Evolutionary conservation across 2,113 vertebrate genomes (phyloP), one percentile per base, ranked within the genome.

Genomic region (Vidua chalybeata): DNA sequence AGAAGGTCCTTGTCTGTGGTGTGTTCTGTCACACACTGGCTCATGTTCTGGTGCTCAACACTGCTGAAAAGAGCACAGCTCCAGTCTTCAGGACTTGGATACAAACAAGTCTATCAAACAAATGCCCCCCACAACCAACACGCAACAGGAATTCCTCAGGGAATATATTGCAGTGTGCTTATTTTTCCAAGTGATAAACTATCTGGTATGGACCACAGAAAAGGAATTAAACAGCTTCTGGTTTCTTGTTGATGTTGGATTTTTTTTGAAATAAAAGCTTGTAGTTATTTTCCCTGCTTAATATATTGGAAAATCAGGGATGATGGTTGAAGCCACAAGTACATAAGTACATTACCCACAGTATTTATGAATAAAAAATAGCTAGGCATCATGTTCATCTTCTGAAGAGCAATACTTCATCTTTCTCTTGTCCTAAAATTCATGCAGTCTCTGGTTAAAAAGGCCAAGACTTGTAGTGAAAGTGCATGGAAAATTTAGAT

Each of bases 11-110:
- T 30, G 12, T 31, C 30, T 39, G 0, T 30, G 52, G 8, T 51
- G 17, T 56, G 1, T 80, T 52, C 30, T 51, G 2, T 61, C 41
- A 35, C 35, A 9, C 9, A 2, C 24, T 26, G 4, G 15, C 28
- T 62, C 21, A 23, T 1, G 0, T 1, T 28, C 51, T 56, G 56
- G 27, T 45, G 79, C 52, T 84, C 18, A 30, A 1, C 39, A 1
- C 14, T 37, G 2, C 59, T 61, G n/a, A 59, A 24, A 64, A 51
- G 31, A 48, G 87, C 46, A 22, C 27, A 77, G 28, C 74, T 87
- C 19, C 30, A 4, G 0, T 37, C 31, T 51, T 35, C 1, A 1
- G 39, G 17, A 24, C 26, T 51, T 58, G 7, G 19, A 16, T 16
- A 7, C 15, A 74, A 69, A 18, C 13, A 30, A 26, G 12, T 31